These are phyloP conservation scores for Electrophaes corylata DNA, from an alignment of 2,888 invertebrate species.

Conservation along the genomic window DNA sequence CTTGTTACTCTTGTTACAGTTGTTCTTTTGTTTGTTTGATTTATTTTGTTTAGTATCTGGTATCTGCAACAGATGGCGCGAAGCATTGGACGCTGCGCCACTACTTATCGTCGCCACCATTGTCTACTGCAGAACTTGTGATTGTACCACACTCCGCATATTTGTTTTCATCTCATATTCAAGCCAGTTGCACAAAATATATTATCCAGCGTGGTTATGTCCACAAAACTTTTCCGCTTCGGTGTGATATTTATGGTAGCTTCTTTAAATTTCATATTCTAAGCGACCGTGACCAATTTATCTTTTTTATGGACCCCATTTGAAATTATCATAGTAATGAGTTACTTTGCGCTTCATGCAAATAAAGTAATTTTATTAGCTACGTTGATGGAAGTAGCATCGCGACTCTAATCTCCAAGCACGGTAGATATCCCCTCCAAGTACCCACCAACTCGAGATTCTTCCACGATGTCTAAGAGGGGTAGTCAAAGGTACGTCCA, in stretches of 20 bases:
- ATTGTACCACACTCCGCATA: slow-evolving; percentile 15
- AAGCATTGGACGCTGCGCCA: slow-evolving; percentile 5
- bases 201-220: slow-evolving; percentile 18
- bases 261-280: slow-evolving; percentile 32
- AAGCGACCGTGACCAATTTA: slow-evolving; percentile 35
- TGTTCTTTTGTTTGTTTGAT: slow-evolving; percentile 41
- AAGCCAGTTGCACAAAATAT: slow-evolving; percentile 26
- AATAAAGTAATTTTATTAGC: slow-evolving; percentile 41
- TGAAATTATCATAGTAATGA: slow-evolving; percentile 49
- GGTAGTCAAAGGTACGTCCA: no score
- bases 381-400: slow-evolving; percentile 34
- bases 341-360: slow-evolving; percentile 39
- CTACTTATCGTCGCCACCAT: slow-evolving; percentile 20
- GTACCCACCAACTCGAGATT: no score
- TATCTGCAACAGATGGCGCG: slow-evolving; percentile 25
- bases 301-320: slow-evolving; percentile 42
- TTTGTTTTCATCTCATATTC: slow-evolving; percentile 28
- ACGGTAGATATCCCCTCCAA: no score
- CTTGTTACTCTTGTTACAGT: slow-evolving; percentile 27
- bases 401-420: no score
- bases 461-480: no score
- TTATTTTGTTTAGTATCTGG: slow-evolving; percentile 33
- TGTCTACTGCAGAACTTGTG: slow-evolving; percentile 24
- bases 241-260: slow-evolving; percentile 20
- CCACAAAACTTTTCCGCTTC: slow-evolving; percentile 20